Evolutionary conservation across 2,797 vertebrate genomes (phyloP), one percentile per base, ranked within the genome.

Genomic region (Sarcoramphus papa): DNA sequence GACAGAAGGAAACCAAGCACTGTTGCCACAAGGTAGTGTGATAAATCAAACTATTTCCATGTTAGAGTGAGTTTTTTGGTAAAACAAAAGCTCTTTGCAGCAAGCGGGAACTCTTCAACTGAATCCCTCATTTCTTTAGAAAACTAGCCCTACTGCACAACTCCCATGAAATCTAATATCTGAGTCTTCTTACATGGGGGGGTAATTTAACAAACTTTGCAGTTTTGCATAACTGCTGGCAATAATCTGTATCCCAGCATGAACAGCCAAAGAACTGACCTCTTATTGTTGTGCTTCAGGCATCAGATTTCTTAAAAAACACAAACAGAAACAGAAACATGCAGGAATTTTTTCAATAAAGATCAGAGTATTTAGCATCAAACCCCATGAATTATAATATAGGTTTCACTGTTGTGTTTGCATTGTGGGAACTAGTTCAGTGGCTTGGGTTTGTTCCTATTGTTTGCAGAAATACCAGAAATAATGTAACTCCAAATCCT

Each of bases 281-380:
- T 54, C 64, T 81, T 45, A 73, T 2, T 83, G 45, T 31, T 79
- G 27, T 47, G 60, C 51, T 79, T 76, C 82, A 75, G 90, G 82
- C 37, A 92, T 72, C 79, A 64, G 27, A 48, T 85, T 92, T 92
- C 85, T 83, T 78, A 31, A 85, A 86, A 85, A 59, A 78, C 27
- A 50, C 33, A 54, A 51, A 82, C 11, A 37, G 37, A 37, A 37
- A 37, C 37, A 37, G 37, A 37, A 37, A 37, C 37, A 11, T 37
- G 37, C 37, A 37, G 37, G 37, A 37, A 37, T 86, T 92, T 72
- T 94, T 65, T 64, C 68, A 75, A 41, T n/a, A 59, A 92, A 91
- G 64, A 83, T 31, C 20, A n/a, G 37, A 54, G 14, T 75, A 40
- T 63, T 91, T 68, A 74, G 50, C 69, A 47, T 64, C 60, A 57